Evolutionary conservation across 2,113 vertebrate species (phyloP).

Genomic region (Parotia lawesii): DNA sequence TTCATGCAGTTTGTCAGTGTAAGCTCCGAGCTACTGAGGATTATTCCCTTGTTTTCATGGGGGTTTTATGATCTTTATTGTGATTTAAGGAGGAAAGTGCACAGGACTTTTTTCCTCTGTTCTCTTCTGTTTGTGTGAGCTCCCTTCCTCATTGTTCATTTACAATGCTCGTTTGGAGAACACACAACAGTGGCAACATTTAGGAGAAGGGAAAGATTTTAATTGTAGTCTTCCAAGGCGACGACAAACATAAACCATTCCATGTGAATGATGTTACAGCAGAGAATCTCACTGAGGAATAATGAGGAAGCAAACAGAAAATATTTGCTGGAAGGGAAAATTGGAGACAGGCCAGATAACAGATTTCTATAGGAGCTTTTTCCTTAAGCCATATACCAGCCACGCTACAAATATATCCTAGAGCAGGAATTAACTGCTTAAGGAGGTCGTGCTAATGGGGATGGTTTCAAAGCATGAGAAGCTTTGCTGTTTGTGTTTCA

Average conservation of each 20-base stretch:
- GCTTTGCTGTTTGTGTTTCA: neutral
- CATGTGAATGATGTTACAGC: neutral
- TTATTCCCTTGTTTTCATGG: neutral
- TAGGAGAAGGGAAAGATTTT: neutral
- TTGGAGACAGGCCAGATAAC: neutral
- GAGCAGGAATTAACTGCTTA: conserved; percentile 22
- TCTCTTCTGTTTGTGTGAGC: neutral
- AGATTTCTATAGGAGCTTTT: neutral
- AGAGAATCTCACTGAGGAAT: neutral
- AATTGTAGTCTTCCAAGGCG: neutral
- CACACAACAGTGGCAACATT: neutral
- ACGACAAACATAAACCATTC: neutral
- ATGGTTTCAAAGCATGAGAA: neutral
- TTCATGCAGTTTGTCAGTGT: neutral
- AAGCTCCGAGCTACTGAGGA: neutral
- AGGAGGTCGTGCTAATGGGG: neutral
- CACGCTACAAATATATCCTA: neutral
- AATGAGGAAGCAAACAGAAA: conserved; percentile 12
- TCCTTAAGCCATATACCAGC: neutral
- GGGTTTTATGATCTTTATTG: neutral
- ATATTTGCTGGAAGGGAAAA: neutral
- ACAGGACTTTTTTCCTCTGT: neutral
- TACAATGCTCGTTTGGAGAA: neutral
- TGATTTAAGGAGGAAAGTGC: neutral
- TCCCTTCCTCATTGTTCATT: neutral